Conservation (phyloP, 1,140 invertebrate genomes). For the Drosophila tsacasi region DNA sequence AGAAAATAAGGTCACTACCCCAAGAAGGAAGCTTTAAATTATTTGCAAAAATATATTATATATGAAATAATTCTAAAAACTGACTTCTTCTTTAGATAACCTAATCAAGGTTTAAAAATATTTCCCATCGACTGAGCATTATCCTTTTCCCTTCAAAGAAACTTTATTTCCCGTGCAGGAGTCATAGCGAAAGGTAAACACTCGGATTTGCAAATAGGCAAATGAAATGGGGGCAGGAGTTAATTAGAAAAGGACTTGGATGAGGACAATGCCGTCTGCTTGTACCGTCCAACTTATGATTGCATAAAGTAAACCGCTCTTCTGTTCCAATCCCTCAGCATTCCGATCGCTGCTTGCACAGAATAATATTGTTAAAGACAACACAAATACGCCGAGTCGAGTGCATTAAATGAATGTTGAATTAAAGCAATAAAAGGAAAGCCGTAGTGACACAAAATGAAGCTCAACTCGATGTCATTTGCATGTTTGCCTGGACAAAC, state of each 20-base stretch:
- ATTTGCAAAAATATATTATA: not conserved
- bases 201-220: slow-evolving; percentile 33
- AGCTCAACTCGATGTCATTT: slow-evolving; percentile 64
- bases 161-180: not conserved
- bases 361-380: slow-evolving; percentile 70
- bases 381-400: slow-evolving; percentile 49
- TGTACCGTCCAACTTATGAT: slow-evolving; percentile 11
- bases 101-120: not conserved
- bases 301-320: slow-evolving; percentile 13
- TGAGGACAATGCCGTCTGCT: not conserved
- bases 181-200: slow-evolving; percentile 14
- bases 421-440: slow-evolving; percentile 53
- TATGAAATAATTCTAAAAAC: not conserved
- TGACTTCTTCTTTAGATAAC: no score
- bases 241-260: slow-evolving; percentile 32
- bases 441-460: slow-evolving; percentile 35
- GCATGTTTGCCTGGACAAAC: slow-evolving; percentile 53
- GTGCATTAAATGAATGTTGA: slow-evolving; percentile 76
- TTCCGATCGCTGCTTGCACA: slow-evolving; percentile 31
- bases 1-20: not conserved
- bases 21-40: no score
- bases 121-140: no score
- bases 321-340: slow-evolving; percentile 7
- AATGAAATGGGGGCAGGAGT: slow-evolving; percentile 22
- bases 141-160: not conserved